Percentiles rank a stretch among this genome's conserved stretches.
Conservation (phyloP, 92 coral and sea anemone species). For the Micromussa lordhowensis region DNA sequence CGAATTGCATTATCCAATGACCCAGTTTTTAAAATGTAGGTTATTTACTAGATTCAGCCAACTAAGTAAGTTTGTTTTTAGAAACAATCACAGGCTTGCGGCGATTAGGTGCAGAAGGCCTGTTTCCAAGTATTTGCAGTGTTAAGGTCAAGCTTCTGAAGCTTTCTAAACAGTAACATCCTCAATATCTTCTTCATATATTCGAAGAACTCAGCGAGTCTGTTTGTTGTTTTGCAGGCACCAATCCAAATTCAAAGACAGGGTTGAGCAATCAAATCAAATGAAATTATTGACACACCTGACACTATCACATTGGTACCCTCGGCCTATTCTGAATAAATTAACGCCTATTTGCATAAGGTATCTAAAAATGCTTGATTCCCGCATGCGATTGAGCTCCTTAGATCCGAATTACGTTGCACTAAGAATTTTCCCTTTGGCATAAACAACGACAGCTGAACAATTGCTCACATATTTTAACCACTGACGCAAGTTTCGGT, state of each 20-base stretch:
- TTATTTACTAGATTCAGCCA: not conserved
- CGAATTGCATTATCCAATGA: too few relatives aligned
- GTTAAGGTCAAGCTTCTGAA: not conserved
- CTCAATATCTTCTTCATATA: not conserved
- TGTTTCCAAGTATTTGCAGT: too few relatives aligned
- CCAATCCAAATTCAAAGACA: not conserved
- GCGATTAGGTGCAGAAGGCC: not conserved
- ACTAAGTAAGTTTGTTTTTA: not conserved
- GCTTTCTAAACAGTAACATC: not conserved
- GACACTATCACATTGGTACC: not conserved
- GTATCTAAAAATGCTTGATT: not conserved
- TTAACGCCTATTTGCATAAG: not conserved
- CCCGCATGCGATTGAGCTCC: not conserved
- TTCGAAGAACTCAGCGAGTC: not conserved
- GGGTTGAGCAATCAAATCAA: not conserved
- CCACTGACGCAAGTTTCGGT: not conserved
- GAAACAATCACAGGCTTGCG: not conserved
- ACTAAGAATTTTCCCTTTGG: not conserved
- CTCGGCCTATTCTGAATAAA: not conserved
- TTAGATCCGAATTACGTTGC: not conserved
- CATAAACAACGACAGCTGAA: too few relatives aligned
- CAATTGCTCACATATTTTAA: not conserved
- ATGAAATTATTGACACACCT: conserved; percentile 12
- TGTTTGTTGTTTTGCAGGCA: not conserved
- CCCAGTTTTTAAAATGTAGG: too few relatives aligned